Conservation (phyloP, 1,140 invertebrate species). For the Odontomachus brunneus region DNA sequence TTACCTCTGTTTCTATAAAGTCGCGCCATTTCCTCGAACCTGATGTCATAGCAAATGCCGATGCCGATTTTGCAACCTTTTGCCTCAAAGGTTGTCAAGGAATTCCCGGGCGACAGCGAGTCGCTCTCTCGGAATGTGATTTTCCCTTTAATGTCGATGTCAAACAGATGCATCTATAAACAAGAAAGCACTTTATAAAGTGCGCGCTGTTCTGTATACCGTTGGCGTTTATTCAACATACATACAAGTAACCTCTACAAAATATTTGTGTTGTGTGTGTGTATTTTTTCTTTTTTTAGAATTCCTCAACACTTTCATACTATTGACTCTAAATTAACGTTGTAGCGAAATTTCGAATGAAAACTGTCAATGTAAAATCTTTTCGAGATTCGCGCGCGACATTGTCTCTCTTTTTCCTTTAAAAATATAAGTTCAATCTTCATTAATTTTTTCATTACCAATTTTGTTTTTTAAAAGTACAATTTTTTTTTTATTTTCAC, state of each 20-base stretch:
- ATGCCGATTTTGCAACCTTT: conserved; percentile 93
- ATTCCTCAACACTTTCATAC: not conserved
- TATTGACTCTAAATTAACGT: not conserved
- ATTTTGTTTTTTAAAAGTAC: no score
- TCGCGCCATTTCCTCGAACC: conserved; percentile 95
- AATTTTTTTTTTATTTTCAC: no score
- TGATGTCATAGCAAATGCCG: conserved; percentile 97
- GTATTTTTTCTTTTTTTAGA: no score
- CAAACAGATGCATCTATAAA: conserved; percentile 95
- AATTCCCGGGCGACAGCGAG: conserved; percentile 91
- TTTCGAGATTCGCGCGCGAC: no score
- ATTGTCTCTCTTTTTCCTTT: no score
- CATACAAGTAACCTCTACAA: not conserved
- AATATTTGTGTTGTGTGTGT: not conserved
- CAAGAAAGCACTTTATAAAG: conserved; percentile 36
- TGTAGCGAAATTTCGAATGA: not conserved
- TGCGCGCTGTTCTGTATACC: no score
- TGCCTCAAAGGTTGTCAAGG: conserved; percentile 91
- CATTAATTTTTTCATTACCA: no score
- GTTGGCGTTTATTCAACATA: not conserved
- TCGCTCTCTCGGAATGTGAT: conserved; percentile 98
- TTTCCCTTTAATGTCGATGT: conserved; percentile 97
- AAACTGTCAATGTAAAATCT: no score
- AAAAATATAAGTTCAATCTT: no score
- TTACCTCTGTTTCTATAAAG: conserved; percentile 92